Percentiles rank a stretch among this genome's conserved stretches.
Conservation (phyloP, 2,888 invertebrate genomes). For the Crocallis elinguaria region DNA sequence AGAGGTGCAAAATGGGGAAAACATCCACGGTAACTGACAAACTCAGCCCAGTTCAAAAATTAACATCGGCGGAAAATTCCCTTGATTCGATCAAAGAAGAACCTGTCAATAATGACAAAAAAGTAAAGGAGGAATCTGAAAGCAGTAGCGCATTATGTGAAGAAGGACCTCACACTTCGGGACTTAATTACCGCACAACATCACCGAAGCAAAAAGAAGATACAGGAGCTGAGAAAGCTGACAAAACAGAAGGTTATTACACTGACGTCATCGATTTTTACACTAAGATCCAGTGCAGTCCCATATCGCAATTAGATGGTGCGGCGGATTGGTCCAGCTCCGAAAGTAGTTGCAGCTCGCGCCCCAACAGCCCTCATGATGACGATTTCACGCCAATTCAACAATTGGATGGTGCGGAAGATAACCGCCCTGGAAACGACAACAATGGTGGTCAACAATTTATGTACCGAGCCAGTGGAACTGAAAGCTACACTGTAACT, state of each 20-base stretch:
- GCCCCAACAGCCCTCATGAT: slow-evolving; percentile 73
- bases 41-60: slow-evolving; percentile 71
- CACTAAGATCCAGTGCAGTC: slow-evolving; percentile 82
- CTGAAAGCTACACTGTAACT: slow-evolving; percentile 80
- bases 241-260: slow-evolving; percentile 75
- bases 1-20: slow-evolving; percentile 87
- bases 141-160: slow-evolving; percentile 60
- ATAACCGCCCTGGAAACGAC: slow-evolving; percentile 77
- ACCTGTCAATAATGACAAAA: slow-evolving; percentile 58
- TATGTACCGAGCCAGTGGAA: slow-evolving; percentile 76
- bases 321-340: slow-evolving; percentile 88
- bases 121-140: slow-evolving; percentile 62
- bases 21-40: slow-evolving; percentile 75
- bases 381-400: slow-evolving; percentile 81
- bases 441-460: slow-evolving; percentile 70
- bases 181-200: slow-evolving; percentile 70
- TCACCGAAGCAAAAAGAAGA: slow-evolving; percentile 76
- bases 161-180: slow-evolving; percentile 75
- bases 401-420: slow-evolving; percentile 89
- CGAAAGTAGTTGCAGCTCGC: slow-evolving; percentile 77
- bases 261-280: slow-evolving; percentile 82
- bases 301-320: slow-evolving; percentile 89
- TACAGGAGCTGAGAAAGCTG: slow-evolving; percentile 57
- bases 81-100: slow-evolving; percentile 73
- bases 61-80: slow-evolving; percentile 57